These are phyloP conservation scores for Drosophila suzukii DNA, from an alignment of 1,140 invertebrate species.

Conservation along the genomic window DNA sequence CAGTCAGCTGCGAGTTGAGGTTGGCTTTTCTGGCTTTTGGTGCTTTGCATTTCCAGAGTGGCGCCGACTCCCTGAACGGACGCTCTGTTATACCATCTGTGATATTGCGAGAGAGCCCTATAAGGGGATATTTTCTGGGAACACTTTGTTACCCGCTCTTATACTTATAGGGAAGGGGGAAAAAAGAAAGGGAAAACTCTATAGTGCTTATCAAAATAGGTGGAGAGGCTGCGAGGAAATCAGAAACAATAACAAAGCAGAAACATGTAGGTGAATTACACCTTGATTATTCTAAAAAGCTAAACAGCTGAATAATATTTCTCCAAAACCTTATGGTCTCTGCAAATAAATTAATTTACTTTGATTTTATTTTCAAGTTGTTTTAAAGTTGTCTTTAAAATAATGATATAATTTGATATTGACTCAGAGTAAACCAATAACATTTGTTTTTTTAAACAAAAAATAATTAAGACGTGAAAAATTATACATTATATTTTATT, in stretches of 20 bases:
- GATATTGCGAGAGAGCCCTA: neutral
- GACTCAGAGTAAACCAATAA: too few species aligned
- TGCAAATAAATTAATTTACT: too few species aligned
- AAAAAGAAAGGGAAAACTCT: slow-evolving; percentile 45
- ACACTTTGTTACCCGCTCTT: slow-evolving; percentile 19
- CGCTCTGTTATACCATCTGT: slow-evolving; percentile 14
- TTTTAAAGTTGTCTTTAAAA: too few species aligned
- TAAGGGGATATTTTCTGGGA: slow-evolving; percentile 23
- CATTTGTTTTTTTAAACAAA: too few species aligned
- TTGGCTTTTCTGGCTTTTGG: slow-evolving; percentile 18
- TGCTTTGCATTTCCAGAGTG: slow-evolving; percentile 18
- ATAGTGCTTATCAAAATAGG: slow-evolving; percentile 65
- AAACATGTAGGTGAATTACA: neutral
- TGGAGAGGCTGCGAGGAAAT: neutral
- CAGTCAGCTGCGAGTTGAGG: slow-evolving; percentile 63
- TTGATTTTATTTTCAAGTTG: too few species aligned
- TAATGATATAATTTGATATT: too few species aligned
- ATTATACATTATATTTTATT: too few species aligned
- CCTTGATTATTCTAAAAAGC: neutral
- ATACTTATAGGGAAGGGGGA: slow-evolving; percentile 15
- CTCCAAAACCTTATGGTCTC: too few species aligned
- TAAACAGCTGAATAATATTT: neutral
- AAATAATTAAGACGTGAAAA: too few species aligned
- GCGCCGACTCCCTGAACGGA: slow-evolving; percentile 40
- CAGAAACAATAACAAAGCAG: slow-evolving; percentile 4